Percentiles rank a stretch among this genome's conserved stretches.
Evolutionary conservation across 2,888 invertebrate species (phyloP).

Genomic region (Drosophila peninsularis): DNA sequence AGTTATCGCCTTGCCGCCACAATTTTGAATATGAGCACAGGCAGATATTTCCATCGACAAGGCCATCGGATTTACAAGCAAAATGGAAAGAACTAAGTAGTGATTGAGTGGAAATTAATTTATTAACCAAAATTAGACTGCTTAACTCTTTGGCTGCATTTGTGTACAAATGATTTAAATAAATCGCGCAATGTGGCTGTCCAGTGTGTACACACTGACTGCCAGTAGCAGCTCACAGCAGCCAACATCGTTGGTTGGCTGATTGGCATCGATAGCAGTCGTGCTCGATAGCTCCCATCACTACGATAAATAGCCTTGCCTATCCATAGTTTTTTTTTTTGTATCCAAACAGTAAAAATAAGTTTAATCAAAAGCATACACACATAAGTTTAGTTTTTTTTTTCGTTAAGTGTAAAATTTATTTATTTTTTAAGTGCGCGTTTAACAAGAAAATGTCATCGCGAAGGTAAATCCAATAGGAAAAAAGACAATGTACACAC

Average conservation of each 20-base stretch:
- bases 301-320: slow-evolving; percentile 65
- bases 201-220: slow-evolving; percentile 31
- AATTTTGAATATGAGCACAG: background rate
- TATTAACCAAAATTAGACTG: too few species aligned
- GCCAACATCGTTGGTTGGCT: slow-evolving; percentile 20
- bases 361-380: slow-evolving; percentile 72
- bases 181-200: slow-evolving; percentile 6
- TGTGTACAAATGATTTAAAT: slow-evolving; percentile 1
- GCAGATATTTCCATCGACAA: background rate
- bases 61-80: background rate
- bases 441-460: slow-evolving; percentile 82
- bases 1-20: slow-evolving; percentile 26
- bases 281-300: slow-evolving; percentile 54
- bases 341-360: slow-evolving; percentile 75
- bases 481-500: slow-evolving; percentile 70
- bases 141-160: too few species aligned
- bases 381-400: slow-evolving; percentile 68
- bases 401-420: slow-evolving; percentile 73
- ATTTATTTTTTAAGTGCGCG: slow-evolving; percentile 77
- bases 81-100: background rate
- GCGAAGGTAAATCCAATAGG: slow-evolving; percentile 81
- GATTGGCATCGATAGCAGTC: slow-evolving; percentile 44
- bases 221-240: background rate
- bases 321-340: slow-evolving; percentile 70
- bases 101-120: background rate